phyloP scores from a whole-genome alignment of 2,797 vertebrate species.

The Melanotaenia parkinsoni region DNA sequence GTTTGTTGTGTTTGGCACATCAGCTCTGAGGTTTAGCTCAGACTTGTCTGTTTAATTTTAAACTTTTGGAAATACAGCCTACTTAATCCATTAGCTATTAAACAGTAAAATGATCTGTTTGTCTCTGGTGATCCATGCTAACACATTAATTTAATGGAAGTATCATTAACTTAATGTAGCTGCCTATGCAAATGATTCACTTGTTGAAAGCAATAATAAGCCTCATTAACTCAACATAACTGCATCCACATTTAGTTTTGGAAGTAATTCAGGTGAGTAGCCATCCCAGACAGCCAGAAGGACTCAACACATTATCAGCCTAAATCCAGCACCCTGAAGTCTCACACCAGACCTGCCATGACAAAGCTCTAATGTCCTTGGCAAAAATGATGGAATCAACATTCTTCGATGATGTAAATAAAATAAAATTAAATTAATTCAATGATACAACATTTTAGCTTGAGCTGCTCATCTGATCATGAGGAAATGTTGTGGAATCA shows the following conservation, averaged over 20 bases:
- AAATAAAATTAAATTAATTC: no score
- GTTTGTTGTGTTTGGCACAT: slow-evolving; percentile 3
- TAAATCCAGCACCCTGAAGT: slow-evolving; percentile 6
- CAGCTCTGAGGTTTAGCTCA: slow-evolving; percentile 1
- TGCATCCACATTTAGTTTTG: slow-evolving; percentile 36
- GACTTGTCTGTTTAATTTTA: not conserved
- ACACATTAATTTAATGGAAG: slow-evolving; percentile 10
- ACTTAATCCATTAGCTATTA: not conserved
- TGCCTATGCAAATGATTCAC: slow-evolving; percentile 29
- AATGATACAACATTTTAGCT: not conserved
- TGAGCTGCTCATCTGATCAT: not conserved
- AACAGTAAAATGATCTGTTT: slow-evolving; percentile 1
- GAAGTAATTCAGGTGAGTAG: slow-evolving; percentile 32
- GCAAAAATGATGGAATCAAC: not conserved
- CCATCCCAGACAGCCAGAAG: slow-evolving; percentile 6
- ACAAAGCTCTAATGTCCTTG: not conserved
- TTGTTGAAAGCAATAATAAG: slow-evolving; percentile 38
- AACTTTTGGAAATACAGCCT: not conserved
- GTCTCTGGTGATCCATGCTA: slow-evolving; percentile 12
- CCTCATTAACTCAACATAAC: slow-evolving; percentile 37
- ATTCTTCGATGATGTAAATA: not conserved
- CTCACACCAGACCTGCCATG: slow-evolving; percentile 12
- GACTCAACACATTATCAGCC: slow-evolving; percentile 5
- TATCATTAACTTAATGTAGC: slow-evolving; percentile 40
- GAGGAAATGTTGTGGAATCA: not conserved